Evolutionary conservation across 2,888 invertebrate species (phyloP), one percentile per base, ranked within the genome.

Genomic region (Chloroclysta siterata): DNA sequence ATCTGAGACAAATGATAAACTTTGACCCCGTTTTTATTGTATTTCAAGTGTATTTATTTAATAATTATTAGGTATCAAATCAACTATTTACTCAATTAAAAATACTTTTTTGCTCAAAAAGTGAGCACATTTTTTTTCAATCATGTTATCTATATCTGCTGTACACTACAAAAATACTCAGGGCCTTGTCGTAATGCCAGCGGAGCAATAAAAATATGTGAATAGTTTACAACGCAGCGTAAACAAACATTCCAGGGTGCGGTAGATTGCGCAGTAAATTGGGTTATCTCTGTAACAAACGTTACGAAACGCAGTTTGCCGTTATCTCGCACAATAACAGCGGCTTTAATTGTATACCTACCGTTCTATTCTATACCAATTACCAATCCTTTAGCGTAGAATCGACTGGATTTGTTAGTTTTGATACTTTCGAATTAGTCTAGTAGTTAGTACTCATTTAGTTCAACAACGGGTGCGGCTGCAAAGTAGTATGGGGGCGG

Each of bases 301-400:
- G 59, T 71, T 66, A 66, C 69, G 65, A 71, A 67, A 70, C 66
- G 64, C 68, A 70, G 65, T 66, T 66, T 44, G 51, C 68, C 68
- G 67, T 70, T 72, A 72, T 72, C 72, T 71, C 63, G 63, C 65
- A 67, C 70, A 69, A 69, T 69, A 69, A 69, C 63, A 67, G 52
- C 63, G 47, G 55, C 60, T 60, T 68, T 63, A 67, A 70, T 72
- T 68, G 65, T 66, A 63, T 41, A 59, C 55, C 48, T 58, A 61
- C 11, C 29, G 52, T 7, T 50, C 17, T 47, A 15, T 33, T 50
- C 42, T 54, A 48, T 56, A 56, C 39, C 36, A 39, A 48, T 51
- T 55, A 42, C 42, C 41, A 52, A 48, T 50, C 13, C 47, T 22
- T 17, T 39, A 39, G 14, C 10, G 28, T 54, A 14, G 15, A 11